phyloP scores from a whole-genome alignment of 2,797 vertebrate genomes.

The Prunella strophiata region DNA sequence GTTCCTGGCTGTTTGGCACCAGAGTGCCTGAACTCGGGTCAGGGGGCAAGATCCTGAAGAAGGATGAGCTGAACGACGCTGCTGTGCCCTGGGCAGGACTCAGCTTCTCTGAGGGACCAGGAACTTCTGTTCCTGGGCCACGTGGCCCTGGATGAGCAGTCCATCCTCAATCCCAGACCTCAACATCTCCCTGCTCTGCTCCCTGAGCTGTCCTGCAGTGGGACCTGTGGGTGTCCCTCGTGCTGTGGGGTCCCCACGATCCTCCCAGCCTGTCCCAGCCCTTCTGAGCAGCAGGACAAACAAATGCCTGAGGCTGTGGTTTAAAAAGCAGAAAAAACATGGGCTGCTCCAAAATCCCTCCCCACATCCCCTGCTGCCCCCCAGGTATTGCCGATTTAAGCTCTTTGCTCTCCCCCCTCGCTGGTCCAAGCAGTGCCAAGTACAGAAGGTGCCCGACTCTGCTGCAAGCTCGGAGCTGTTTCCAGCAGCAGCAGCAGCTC shows the following conservation, averaged over 20 bases:
- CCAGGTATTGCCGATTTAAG: background rate
- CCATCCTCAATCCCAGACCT: background rate
- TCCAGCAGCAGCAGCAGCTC: background rate
- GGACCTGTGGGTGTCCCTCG: fast-evolving
- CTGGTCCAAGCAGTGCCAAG: background rate
- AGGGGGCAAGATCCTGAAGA: background rate
- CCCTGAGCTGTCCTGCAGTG: fast-evolving
- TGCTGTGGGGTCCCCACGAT: fast-evolving
- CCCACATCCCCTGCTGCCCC: background rate
- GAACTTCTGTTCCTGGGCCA: background rate
- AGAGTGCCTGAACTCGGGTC: background rate
- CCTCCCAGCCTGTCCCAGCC: background rate
- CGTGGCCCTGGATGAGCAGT: background rate
- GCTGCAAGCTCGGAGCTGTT: background rate
- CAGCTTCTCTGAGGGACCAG: background rate
- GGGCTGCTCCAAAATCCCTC: background rate
- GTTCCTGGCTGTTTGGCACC: background rate
- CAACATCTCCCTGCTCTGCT: background rate
- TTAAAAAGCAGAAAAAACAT: background rate
- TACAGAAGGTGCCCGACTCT: constrained; percentile 3
- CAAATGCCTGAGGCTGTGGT: background rate
- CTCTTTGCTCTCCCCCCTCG: background rate
- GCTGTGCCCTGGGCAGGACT: background rate
- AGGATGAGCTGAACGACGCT: background rate
- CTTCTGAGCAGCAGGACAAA: background rate